These are phyloP conservation scores for Muntiacus muntjak DNA, from an alignment of 2,113 vertebrate species.

Conservation along the genomic window DNA sequence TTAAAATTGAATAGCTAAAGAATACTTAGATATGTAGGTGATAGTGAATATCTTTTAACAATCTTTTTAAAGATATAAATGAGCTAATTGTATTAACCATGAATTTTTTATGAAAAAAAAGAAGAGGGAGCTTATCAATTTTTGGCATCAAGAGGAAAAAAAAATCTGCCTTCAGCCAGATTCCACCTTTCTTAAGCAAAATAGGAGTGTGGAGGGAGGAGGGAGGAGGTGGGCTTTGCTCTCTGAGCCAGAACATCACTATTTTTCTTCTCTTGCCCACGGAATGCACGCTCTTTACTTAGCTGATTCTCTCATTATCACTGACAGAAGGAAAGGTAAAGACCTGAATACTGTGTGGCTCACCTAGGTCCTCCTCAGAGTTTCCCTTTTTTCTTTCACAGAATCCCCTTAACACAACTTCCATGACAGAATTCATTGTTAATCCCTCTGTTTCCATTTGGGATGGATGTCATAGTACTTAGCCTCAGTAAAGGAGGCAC, in stretches of 20 bases:
- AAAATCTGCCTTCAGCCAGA: background rate
- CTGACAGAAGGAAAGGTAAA: background rate
- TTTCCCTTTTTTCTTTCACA: background rate
- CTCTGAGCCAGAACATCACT: background rate
- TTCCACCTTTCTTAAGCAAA: constrained; percentile 20
- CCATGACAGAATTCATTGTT: background rate
- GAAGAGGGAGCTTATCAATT: background rate
- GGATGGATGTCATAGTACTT: background rate
- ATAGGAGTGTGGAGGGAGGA: background rate
- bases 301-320: background rate
- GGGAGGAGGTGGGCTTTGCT: background rate
- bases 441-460: background rate
- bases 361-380: background rate
- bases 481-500: background rate
- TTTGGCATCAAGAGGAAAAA: constrained; percentile 19
- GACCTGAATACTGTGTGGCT: background rate
- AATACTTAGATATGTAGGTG: constrained; percentile 58
- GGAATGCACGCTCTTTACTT: background rate
- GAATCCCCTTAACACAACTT: background rate
- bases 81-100: constrained; percentile 54
- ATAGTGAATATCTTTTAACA: constrained; percentile 41
- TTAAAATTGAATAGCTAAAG: constrained; percentile 64
- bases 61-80: constrained; percentile 48
- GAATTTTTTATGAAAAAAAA: background rate
- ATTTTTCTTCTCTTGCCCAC: background rate